A percentile compares a stretch with the other conserved stretches of the same genome.
These are phyloP conservation scores for Agrochola lota DNA, from an alignment of 2,888 invertebrate genomes.

Conservation along the genomic window DNA sequence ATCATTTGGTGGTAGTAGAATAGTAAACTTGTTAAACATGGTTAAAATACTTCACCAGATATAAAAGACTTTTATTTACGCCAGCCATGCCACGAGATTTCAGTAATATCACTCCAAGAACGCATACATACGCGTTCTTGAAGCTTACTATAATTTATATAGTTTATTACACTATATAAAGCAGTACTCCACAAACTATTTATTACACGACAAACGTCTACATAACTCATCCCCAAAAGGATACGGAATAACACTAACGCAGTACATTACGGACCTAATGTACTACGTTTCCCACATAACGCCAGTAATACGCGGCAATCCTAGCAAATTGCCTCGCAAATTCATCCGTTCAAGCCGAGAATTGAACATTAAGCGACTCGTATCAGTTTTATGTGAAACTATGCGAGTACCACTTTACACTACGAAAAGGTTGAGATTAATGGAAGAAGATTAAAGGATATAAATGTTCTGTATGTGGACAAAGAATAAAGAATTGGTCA, in stretches of 20 bases:
- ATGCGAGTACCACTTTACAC: constrained; percentile 57
- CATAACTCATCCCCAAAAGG: constrained; percentile 55
- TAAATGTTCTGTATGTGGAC: constrained; percentile 21
- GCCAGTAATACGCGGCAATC: constrained; percentile 67
- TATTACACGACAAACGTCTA: constrained; percentile 22
- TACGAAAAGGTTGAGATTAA: constrained; percentile 47
- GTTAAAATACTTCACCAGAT: not conserved
- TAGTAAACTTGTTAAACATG: not conserved
- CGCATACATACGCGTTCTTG: not conserved
- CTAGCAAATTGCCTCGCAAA: constrained; percentile 70
- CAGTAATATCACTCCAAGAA: constrained; percentile 1
- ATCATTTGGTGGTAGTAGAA: not conserved
- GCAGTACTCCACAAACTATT: constrained; percentile 27
- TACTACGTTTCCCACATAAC: constrained; percentile 57
- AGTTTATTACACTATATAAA: not conserved
- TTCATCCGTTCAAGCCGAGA: constrained; percentile 67
- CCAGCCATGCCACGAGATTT: not conserved
- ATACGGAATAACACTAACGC: constrained; percentile 57
- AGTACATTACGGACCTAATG: constrained; percentile 56
- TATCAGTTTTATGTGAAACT: constrained; percentile 68
- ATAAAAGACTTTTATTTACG: not conserved
- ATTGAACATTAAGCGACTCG: constrained; percentile 66
- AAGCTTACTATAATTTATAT: too few species aligned
- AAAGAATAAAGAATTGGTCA: constrained; percentile 18
- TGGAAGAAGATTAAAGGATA: constrained; percentile 46